phyloP scores from a whole-genome alignment of 2,797 vertebrate species.

The Semotilus atromaculatus region DNA sequence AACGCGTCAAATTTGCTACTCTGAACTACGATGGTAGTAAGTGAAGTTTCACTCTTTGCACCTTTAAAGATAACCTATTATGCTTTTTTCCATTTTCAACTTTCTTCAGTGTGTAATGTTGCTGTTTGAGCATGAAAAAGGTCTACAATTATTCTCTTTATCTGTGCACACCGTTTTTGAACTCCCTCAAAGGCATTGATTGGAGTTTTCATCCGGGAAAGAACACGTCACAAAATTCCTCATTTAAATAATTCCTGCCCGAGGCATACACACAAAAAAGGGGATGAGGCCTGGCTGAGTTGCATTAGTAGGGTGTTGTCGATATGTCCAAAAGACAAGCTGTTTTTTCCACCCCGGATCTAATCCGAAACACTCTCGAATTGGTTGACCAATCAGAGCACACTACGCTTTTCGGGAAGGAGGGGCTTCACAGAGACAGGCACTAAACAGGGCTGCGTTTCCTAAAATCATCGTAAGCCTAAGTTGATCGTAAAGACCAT shows the following conservation, averaged over 20 bases:
- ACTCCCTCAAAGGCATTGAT: neutral
- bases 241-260: neutral
- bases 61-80: neutral
- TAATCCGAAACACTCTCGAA: neutral
- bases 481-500: no score
- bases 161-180: neutral
- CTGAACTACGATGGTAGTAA: slow-evolving; percentile 96
- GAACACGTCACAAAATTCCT: neutral
- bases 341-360: no score
- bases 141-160: neutral
- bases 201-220: neutral
- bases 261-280: neutral
- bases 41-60: slow-evolving; percentile 61
- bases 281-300: no score
- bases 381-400: neutral
- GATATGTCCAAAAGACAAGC: no score
- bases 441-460: neutral
- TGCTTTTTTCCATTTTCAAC: neutral
- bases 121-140: neutral
- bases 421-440: neutral
- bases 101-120: neutral
- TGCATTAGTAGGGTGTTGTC: no score
- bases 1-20: slow-evolving; percentile 92
- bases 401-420: neutral
- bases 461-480: no score